Conservation (phyloP, 2,113 vertebrate species). For the Ammodytes dubius region DNA sequence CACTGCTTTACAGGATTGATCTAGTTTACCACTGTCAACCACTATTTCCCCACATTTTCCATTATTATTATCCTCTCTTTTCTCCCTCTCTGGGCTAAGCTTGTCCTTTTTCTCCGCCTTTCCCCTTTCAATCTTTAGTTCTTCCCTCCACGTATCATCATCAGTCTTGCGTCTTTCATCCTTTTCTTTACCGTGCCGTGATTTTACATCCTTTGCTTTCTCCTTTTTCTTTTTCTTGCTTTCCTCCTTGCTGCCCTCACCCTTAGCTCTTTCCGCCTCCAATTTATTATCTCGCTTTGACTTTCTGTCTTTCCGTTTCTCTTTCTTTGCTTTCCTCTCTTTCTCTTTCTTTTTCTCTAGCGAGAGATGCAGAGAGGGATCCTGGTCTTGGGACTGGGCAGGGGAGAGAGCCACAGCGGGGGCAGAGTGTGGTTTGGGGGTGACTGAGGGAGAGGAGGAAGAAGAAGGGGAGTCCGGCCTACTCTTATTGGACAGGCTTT, state of each 20-base stretch:
- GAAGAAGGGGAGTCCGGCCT: slow-evolving; percentile 58
- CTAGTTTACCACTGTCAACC: slow-evolving; percentile 46
- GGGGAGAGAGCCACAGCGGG: slow-evolving; percentile 34
- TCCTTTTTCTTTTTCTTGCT: slow-evolving; percentile 75
- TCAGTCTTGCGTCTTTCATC: slow-evolving; percentile 54
- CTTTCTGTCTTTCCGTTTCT: slow-evolving; percentile 73
- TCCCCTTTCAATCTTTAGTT: slow-evolving; percentile 54
- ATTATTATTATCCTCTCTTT: slow-evolving; percentile 49
- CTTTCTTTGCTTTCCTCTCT: slow-evolving; percentile 75
- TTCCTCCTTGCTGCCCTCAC: slow-evolving; percentile 60
- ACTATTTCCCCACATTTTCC: slow-evolving; percentile 49
- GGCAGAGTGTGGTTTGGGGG: slow-evolving; percentile 58
- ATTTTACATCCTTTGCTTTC: slow-evolving; percentile 71
- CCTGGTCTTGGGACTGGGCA: slow-evolving; percentile 44
- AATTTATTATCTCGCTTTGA: slow-evolving; percentile 52
- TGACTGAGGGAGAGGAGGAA: slow-evolving; percentile 47
- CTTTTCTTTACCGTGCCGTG: slow-evolving; percentile 62
- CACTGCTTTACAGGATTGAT: slow-evolving; percentile 51
- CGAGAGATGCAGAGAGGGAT: slow-evolving; percentile 24
- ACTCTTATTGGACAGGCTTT: slow-evolving; percentile 51
- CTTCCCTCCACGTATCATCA: slow-evolving; percentile 60
- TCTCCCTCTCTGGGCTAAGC: slow-evolving; percentile 55
- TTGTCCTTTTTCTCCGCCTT: slow-evolving; percentile 67
- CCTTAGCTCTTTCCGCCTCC: slow-evolving; percentile 56
- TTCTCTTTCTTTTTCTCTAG: slow-evolving; percentile 65